phyloP scores from a whole-genome alignment of 2,797 vertebrate species.

The Diplodus sargus region DNA sequence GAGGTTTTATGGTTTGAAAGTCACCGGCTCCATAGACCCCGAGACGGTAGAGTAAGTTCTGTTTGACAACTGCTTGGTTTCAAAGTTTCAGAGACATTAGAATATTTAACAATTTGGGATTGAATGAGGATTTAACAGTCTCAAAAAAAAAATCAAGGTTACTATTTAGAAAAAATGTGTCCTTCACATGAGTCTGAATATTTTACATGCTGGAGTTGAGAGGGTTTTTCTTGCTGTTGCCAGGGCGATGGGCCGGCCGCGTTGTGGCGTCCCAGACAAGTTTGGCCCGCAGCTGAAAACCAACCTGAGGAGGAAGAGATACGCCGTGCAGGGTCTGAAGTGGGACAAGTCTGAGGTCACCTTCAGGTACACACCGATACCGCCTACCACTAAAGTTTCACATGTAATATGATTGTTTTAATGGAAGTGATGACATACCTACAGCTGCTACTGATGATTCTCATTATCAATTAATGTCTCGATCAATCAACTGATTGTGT shows the following conservation, averaged over 20 bases:
- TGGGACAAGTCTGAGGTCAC: conserved; percentile 93
- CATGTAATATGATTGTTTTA: background rate
- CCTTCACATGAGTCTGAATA: background rate
- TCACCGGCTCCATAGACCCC: conserved; percentile 88
- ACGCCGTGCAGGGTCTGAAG: conserved; percentile 91
- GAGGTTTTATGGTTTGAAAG: conserved; percentile 89
- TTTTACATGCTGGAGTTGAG: conserved; percentile 1
- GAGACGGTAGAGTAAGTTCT: conserved; percentile 88
- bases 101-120: background rate
- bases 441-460: background rate
- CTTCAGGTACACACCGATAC: conserved; percentile 84
- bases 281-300: conserved; percentile 92
- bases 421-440: background rate
- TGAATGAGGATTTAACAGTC: background rate
- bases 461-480: background rate
- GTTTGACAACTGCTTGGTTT: background rate
- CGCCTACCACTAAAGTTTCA: background rate
- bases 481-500: background rate
- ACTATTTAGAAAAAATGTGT: background rate
- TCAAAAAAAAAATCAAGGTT: background rate
- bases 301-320: conserved; percentile 92
- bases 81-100: background rate
- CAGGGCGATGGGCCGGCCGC: conserved; percentile 91
- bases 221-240: conserved; percentile 14
- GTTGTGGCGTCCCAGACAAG: conserved; percentile 94